Conservation (phyloP, 2,888 invertebrate species). For the Petrolisthes cinctipes region DNA sequence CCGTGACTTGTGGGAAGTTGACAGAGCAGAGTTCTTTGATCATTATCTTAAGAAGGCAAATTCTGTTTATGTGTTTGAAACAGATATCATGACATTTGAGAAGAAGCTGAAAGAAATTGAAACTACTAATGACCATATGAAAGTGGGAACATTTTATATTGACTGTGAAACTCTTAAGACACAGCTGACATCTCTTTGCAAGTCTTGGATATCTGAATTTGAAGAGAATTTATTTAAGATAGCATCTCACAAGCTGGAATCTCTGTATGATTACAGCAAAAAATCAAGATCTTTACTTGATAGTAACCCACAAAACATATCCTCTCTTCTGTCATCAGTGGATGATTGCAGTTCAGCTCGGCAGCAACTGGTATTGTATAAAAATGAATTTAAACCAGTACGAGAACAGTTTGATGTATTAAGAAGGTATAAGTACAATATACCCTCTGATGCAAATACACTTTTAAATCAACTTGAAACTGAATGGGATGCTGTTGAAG, state of each 20-base stretch:
- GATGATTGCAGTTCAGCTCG: conserved; percentile 40
- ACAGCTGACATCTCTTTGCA: conserved; percentile 42
- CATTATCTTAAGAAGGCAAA: conserved; percentile 43
- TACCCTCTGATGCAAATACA: conserved; percentile 22
- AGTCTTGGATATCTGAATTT: conserved; percentile 56
- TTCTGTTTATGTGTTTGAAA: conserved; percentile 52
- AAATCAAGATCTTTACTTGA: conserved; percentile 31
- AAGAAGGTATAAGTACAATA: conserved; percentile 35
- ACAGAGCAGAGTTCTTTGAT: conserved; percentile 50
- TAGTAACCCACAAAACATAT: conserved; percentile 44
- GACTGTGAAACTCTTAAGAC: conserved; percentile 37
- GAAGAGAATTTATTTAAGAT: conserved; percentile 54
- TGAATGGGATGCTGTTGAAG: conserved; percentile 48
- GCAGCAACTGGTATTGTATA: conserved; percentile 29
- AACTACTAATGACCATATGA: conserved; percentile 41
- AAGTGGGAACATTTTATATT: conserved; percentile 52
- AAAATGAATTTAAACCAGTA: conserved; percentile 47
- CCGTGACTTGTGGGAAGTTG: conserved; percentile 55
- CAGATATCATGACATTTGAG: conserved; percentile 56
- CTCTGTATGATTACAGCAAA: conserved; percentile 39
- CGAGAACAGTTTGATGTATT: conserved; percentile 51
- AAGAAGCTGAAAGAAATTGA: conserved; percentile 55
- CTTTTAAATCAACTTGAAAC: conserved; percentile 36
- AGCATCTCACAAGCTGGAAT: conserved; percentile 37
- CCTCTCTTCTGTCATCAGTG: conserved; percentile 40